Evolutionary conservation across 2,113 vertebrate species (phyloP), one percentile per base, ranked within the genome.

Genomic region (Pithys albifrons): DNA sequence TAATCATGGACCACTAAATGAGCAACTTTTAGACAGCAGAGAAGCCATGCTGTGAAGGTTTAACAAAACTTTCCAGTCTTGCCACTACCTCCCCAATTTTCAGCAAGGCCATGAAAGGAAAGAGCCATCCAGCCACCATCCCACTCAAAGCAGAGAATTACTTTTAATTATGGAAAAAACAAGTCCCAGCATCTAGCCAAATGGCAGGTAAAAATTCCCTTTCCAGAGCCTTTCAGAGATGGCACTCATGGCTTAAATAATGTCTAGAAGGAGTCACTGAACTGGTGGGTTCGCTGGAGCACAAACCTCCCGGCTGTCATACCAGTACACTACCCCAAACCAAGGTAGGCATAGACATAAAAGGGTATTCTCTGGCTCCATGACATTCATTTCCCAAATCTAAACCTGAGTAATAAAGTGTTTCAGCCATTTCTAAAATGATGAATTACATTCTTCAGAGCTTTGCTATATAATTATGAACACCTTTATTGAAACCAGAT

Each of bases 401-500:
- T 25, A 54, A 73, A 39, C 16, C 43, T 84, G 37, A 65, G 58
- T 8, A 0, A 0, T 43, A 23, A 25, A 35, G 23, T 71, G 33
- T 77, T 85, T 39, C 72, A 88, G 39, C 39, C 20, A 41, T 45
- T 93, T 95, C 69, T 84, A 78, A 92, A 83, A 95, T 65, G 43
- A 86, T 75, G 67, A 48, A 91, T 89, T 78, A 67, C 28, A 24
- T 83, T 85, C 58, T 89, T 85, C 82, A 93, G 64, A 85, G n/a
- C 67, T 81, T 88, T 91, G 43, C 67, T 37, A 4, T 52, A 6
- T 95, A 86, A 88, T 88, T 93, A 86, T 6, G 28, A 55, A 84
- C 48, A 84, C 69, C 64, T 91, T 90, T 67, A 71, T 59, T 79
- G 95, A 84, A 91, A 93, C 55, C 28, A 96, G 88, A 94, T 83